phyloP scores from a whole-genome alignment of 2,113 vertebrate species.

The Phocoena sinus region DNA sequence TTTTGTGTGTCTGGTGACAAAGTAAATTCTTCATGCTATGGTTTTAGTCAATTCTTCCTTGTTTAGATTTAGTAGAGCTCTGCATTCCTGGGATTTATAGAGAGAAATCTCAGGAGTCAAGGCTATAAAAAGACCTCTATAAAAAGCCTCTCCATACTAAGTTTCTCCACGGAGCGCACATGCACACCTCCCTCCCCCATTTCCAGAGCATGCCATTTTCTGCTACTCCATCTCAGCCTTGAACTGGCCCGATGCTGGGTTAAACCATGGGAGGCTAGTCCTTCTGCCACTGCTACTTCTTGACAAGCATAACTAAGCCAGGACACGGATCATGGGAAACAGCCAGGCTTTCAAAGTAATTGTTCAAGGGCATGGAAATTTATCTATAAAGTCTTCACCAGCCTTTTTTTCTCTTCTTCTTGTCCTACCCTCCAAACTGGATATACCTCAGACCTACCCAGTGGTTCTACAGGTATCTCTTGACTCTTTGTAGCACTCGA shows the following conservation, averaged over 20 bases:
- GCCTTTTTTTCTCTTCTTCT: background rate
- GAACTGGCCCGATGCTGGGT: background rate
- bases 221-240: background rate
- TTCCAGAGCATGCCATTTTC: background rate
- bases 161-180: background rate
- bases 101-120: background rate
- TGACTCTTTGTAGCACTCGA: background rate
- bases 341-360: background rate
- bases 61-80: background rate
- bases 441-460: background rate
- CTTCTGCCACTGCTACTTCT: background rate
- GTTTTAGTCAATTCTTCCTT: background rate
- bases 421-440: background rate
- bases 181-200: too few species aligned
- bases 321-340: background rate
- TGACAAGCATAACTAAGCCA: background rate
- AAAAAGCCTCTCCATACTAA: background rate
- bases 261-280: background rate
- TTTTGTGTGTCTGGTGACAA: background rate
- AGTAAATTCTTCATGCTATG: background rate
- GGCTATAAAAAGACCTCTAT: background rate
- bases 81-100: background rate
- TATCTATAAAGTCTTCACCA: background rate
- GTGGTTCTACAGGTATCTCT: background rate
- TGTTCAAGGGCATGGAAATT: background rate